Base-by-base conservation (phyloP, 2,888 invertebrate genomes). In the Drosophila paracracens region DNA sequence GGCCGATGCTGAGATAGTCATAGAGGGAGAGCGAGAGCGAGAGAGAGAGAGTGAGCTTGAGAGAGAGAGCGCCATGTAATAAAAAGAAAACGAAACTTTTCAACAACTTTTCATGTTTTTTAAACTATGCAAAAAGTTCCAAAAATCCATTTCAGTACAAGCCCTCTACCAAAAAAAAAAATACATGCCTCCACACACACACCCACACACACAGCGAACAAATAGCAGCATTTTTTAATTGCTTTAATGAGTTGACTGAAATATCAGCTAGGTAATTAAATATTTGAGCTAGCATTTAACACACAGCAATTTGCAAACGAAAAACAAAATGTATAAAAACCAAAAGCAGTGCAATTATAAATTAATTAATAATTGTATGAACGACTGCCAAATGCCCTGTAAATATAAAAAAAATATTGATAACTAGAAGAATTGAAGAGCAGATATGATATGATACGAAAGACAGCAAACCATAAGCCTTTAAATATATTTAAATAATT, bases 121-220 rank as follows among this genome's bases (percentile, higher is more conserved):
- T 79, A 74, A 79, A 79, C 82, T 79, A 79, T 81, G 57, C 46
- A 68, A 74, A 70, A 74, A 82, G 65, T 61, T 68, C 18, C 75
- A 65, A 67, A 67, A 46, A 57, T 63, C 48, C 35, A 35, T 53
- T 16, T 25, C 40, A 40, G 31, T 21, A 59, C 58, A 56, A 46
- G 48, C 59, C 29, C 52, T 54, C 35, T 53, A 51, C 52, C 43
- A 56, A 29, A 66, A 71, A 76, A 76, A 25, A 65, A 35, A 61
- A 71, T 53, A 46, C 56, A 63, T 57, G 50, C 4, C 48, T 13
- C 36, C 11, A 65, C 36, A 36, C 36, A 35, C 29, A 25, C n/a
- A 53, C 21, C 27, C n/a, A 63, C 40, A n/a, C 40, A 54, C 25
- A 35, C 13, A 66, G 36, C 65, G 58, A 78, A 72, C 58, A 51